These are phyloP conservation scores for Vandiemenella viatica DNA, from an alignment of 2,888 invertebrate species.

Conservation along the genomic window DNA sequence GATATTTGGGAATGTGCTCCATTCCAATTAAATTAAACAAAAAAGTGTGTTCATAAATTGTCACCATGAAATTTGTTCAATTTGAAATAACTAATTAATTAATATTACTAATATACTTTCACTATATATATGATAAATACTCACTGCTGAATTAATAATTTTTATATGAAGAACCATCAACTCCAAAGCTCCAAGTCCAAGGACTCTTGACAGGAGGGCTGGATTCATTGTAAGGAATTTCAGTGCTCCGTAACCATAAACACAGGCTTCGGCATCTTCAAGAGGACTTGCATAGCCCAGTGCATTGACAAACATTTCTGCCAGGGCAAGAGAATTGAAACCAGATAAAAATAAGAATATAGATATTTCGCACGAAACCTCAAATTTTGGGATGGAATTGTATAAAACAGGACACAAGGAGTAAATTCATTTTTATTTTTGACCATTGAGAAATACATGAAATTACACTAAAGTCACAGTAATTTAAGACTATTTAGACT, in stretches of 20 bases:
- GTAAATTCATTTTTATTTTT: no score
- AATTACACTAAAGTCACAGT: no score
- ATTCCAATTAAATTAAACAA: no score
- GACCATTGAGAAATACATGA: no score
- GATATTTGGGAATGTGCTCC: no score
- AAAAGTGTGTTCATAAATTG: no score
- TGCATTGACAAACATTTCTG: slow-evolving; percentile 60
- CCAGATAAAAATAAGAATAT: slow-evolving; percentile 9
- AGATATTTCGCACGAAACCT: neutral
- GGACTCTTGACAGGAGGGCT: slow-evolving; percentile 42
- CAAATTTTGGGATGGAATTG: neutral
- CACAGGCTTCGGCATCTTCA: slow-evolving; percentile 64
- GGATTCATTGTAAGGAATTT: slow-evolving; percentile 59
- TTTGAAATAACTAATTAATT: no score
- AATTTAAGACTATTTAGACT: no score
- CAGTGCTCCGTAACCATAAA: slow-evolving; percentile 72
- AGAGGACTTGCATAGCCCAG: slow-evolving; percentile 57
- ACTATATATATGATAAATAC: no score
- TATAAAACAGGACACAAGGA: neutral
- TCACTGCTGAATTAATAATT: slow-evolving; percentile 55
- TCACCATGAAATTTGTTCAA: no score
- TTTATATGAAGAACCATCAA: slow-evolving; percentile 62
- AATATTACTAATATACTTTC: no score
- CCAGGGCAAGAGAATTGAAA: no score
- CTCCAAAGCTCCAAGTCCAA: slow-evolving; percentile 58